Conservation (phyloP, 2,888 invertebrate species). For the Acrobasis suavella region DNA sequence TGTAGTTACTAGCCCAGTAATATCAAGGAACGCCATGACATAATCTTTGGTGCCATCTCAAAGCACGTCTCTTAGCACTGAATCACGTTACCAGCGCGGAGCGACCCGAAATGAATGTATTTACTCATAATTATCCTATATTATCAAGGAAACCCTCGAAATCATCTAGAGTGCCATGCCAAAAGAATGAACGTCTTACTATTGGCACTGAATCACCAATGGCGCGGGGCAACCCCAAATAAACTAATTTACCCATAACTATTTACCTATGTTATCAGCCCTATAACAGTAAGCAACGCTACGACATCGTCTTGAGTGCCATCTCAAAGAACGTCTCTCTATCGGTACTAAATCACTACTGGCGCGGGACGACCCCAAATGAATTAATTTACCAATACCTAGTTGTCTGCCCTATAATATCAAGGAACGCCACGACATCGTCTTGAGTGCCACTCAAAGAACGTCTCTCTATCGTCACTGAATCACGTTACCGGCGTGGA, state of each 20-base stretch:
- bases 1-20: too few relatives aligned
- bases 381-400: too few relatives aligned
- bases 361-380: too few relatives aligned
- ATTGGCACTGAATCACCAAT: conserved; percentile 20
- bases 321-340: too few relatives aligned
- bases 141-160: not conserved
- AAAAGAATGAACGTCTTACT: conserved; percentile 45
- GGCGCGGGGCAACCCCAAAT: conserved; percentile 11
- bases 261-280: too few relatives aligned
- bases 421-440: conserved; percentile 33
- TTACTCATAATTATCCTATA: conserved; percentile 2
- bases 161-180: conserved; percentile 69
- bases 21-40: conserved; percentile 21
- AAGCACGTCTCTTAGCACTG: conserved; percentile 37
- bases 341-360: too few relatives aligned
- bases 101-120: conserved; percentile 19
- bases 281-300: too few relatives aligned
- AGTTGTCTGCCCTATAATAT: too few relatives aligned
- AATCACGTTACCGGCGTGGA: conserved; percentile 16
- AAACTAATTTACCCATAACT: conserved; percentile 20
- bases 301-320: too few relatives aligned
- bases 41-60: conserved; percentile 69
- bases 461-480: conserved; percentile 18
- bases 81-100: conserved; percentile 15
- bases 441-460: conserved; percentile 72